Evolutionary conservation across 2,797 vertebrate genomes (phyloP).

Genomic region (Manis pentadactyla): DNA sequence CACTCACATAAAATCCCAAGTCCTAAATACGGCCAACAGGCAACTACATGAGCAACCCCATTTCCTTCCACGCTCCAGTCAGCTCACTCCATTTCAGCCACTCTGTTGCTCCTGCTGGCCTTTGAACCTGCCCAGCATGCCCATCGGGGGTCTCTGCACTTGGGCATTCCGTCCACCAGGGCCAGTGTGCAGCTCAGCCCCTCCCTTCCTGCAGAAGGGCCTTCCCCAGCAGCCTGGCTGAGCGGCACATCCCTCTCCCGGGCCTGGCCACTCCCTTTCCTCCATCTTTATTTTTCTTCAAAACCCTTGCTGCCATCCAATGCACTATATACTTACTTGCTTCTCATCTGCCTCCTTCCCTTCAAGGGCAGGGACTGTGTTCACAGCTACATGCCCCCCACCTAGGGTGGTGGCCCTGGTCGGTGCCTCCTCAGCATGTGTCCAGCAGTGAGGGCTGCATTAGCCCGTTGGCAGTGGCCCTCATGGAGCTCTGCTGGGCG

Average conservation of each 20-base stretch:
- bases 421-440: too few species aligned
- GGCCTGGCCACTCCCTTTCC: background rate
- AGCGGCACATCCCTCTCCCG: background rate
- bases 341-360: background rate
- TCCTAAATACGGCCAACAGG: background rate
- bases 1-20: background rate
- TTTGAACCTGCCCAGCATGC: background rate
- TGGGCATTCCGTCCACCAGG: background rate
- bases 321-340: background rate
- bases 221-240: background rate
- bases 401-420: too few species aligned
- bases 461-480: too few species aligned
- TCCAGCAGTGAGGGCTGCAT: too few species aligned
- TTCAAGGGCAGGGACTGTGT: background rate
- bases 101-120: background rate
- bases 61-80: background rate
- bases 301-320: background rate
- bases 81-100: background rate
- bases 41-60: background rate
- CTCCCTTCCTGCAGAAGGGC: background rate
- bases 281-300: background rate
- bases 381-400: background rate
- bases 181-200: background rate
- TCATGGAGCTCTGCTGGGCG: too few species aligned
- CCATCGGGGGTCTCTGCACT: too few species aligned